phyloP scores from a whole-genome alignment of 2,888 invertebrate species.

The Trichopria drosophilae region DNA sequence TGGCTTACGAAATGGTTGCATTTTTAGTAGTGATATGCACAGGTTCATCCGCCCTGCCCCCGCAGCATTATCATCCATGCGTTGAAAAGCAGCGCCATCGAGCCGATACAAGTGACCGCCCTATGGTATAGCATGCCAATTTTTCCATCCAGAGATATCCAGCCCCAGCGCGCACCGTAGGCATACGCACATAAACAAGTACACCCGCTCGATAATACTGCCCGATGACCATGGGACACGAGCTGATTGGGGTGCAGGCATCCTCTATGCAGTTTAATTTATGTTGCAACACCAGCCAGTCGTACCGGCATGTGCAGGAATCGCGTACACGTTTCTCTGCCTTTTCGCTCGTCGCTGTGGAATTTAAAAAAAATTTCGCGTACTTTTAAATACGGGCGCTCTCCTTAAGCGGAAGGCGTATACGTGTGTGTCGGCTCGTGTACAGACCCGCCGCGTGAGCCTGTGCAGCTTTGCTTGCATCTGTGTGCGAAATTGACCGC shows the following conservation, averaged over 20 bases:
- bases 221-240: slow-evolving; percentile 51
- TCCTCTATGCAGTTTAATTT: slow-evolving; percentile 36
- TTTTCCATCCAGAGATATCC: slow-evolving; percentile 39
- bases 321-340: neutral
- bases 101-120: slow-evolving; percentile 44
- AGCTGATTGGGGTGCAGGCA: slow-evolving; percentile 51
- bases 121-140: slow-evolving; percentile 39
- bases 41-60: slow-evolving; percentile 17
- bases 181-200: slow-evolving; percentile 34
- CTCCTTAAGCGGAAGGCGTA: too few species aligned
- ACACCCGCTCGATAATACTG: slow-evolving; percentile 45
- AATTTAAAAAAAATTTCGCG: too few species aligned
- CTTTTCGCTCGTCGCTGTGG: too few species aligned
- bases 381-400: too few species aligned
- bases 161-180: slow-evolving; percentile 29
- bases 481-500: too few species aligned
- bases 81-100: too few species aligned
- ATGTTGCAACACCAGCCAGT: slow-evolving; percentile 39
- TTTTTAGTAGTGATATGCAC: slow-evolving; percentile 36
- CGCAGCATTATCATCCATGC: slow-evolving; percentile 26
- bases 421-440: too few species aligned
- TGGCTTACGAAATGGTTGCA: slow-evolving; percentile 37
- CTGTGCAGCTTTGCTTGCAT: too few species aligned
- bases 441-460: too few species aligned
- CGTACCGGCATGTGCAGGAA: slow-evolving; percentile 35